Percentiles rank a stretch among this genome's conserved stretches.
These are phyloP conservation scores for Melanotaenia duboulayi DNA, from an alignment of 2,113 vertebrate genomes.

Conservation along the genomic window DNA sequence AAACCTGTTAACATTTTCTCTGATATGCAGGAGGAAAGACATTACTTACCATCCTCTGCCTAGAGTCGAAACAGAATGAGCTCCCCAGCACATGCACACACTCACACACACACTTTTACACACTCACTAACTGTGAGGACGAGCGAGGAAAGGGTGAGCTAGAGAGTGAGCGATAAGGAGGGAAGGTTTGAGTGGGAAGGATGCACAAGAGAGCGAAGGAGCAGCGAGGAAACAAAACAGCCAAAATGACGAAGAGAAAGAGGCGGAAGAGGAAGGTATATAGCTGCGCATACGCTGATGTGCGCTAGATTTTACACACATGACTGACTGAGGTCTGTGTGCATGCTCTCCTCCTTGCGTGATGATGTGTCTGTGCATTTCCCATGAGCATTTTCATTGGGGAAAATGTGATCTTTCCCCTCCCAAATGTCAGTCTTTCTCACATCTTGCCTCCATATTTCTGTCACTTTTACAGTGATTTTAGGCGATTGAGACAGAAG, in stretches of 20 bases:
- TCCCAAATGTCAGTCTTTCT: neutral
- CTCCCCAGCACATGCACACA: conserved; percentile 67
- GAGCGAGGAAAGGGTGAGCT: conserved; percentile 31
- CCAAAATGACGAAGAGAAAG: conserved; percentile 42
- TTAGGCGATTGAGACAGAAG: conserved; percentile 15
- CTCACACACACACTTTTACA: conserved; percentile 53
- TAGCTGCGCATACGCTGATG: conserved; percentile 50
- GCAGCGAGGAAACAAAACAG: conserved; percentile 50
- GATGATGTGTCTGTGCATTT: conserved; percentile 15
- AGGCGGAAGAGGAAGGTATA: conserved; percentile 48
- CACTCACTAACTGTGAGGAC: conserved; percentile 53
- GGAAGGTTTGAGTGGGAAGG: conserved; percentile 46
- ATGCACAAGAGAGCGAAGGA: conserved; percentile 49
- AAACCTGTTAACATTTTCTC: conserved; percentile 63
- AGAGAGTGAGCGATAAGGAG: conserved; percentile 41
- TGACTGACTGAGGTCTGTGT: conserved; percentile 49
- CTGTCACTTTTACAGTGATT: conserved; percentile 20
- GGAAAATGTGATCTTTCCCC: conserved; percentile 32
- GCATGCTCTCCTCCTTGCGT: conserved; percentile 6
- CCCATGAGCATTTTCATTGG: conserved; percentile 31
- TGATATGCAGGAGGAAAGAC: conserved; percentile 66
- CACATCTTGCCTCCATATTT: conserved; percentile 1
- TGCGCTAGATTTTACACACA: conserved; percentile 51
- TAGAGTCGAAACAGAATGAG: conserved; percentile 78
- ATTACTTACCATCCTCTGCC: conserved; percentile 81